A percentile compares a stretch with the other conserved stretches of the same genome.
phyloP scores from a whole-genome alignment of 2,797 vertebrate species.

The Coregonus ussuriensis region DNA sequence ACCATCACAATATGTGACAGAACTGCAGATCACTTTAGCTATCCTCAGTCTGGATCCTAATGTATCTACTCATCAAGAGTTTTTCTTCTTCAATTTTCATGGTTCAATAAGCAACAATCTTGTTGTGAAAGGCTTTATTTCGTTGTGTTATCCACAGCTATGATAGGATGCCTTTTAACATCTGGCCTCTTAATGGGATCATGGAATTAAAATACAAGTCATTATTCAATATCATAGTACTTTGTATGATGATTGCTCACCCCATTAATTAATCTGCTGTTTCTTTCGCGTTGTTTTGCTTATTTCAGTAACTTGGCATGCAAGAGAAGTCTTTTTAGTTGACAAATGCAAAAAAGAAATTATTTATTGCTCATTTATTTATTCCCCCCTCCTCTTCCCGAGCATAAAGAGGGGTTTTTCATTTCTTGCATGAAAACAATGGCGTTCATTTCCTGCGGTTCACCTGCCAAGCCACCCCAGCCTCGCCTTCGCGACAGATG shows the following conservation, averaged over 20 bases:
- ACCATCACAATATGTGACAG: neutral
- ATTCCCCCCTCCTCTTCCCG: conserved; percentile 69
- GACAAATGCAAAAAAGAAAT: conserved; percentile 79
- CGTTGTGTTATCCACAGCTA: conserved; percentile 63
- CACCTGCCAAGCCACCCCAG: conserved; percentile 74
- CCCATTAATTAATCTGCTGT: conserved; percentile 73
- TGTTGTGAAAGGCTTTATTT: conserved; percentile 47
- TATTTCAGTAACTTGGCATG: conserved; percentile 79
- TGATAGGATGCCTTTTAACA: conserved; percentile 72
- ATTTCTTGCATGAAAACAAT: conserved; percentile 85
- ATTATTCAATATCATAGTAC: conserved; percentile 76
- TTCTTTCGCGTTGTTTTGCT: conserved; percentile 73
- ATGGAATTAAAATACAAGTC: conserved; percentile 45
- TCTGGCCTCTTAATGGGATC: conserved; percentile 75
- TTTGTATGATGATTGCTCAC: conserved; percentile 62
- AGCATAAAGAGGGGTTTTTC: conserved; percentile 72
- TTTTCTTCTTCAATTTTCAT: conserved; percentile 28
- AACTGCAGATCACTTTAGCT: no score
- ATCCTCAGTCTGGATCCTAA: neutral
- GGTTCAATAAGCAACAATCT: conserved; percentile 45
- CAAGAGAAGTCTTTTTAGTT: conserved; percentile 75
- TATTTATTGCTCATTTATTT: conserved; percentile 77
- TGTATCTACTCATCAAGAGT: conserved; percentile 20
- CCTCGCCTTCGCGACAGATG: conserved; percentile 82
- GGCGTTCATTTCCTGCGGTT: conserved; percentile 72